phyloP scores from a whole-genome alignment of 2,797 vertebrate species.

The Epinephelus coioides region DNA sequence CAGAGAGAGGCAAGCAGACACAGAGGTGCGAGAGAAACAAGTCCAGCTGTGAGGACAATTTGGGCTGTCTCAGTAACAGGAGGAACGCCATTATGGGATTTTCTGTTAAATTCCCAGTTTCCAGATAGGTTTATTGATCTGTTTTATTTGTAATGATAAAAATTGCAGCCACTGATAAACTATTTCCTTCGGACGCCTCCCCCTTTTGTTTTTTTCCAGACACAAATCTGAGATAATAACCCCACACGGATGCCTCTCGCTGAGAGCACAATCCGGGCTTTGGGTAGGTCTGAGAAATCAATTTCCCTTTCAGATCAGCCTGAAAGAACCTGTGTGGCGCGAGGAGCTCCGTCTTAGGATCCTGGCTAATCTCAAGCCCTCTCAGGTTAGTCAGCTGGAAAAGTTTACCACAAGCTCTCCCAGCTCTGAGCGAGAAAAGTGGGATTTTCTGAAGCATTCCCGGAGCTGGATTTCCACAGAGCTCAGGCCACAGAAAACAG shows the following conservation, averaged over 20 bases:
- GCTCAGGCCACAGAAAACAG: slow-evolving; percentile 68
- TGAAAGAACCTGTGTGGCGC: slow-evolving; percentile 68
- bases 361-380: slow-evolving; percentile 77
- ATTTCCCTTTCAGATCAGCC: slow-evolving; percentile 84
- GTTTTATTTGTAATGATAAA: slow-evolving; percentile 53
- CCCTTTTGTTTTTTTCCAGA: slow-evolving; percentile 10
- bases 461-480: slow-evolving; percentile 80
- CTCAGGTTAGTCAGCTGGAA: slow-evolving; percentile 82
- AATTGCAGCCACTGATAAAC: slow-evolving; percentile 45
- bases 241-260: slow-evolving; percentile 57
- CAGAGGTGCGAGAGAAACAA: slow-evolving; percentile 44
- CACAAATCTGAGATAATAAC: slow-evolving; percentile 58
- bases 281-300: slow-evolving; percentile 76
- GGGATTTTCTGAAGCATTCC: slow-evolving; percentile 78
- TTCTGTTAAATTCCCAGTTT: slow-evolving; percentile 44
- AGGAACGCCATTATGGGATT: slow-evolving; percentile 27
- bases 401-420: slow-evolving; percentile 75
- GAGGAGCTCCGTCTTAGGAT: slow-evolving; percentile 70
- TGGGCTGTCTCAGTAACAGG: slow-evolving; percentile 40
- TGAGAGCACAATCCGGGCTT: slow-evolving; percentile 67
- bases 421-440: slow-evolving; percentile 69
- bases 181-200: slow-evolving; percentile 40
- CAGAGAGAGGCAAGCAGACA: slow-evolving; percentile 52
- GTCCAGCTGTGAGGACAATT: slow-evolving; percentile 55
- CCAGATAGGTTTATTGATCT: slow-evolving; percentile 52